Conservation (phyloP, 2,113 vertebrate species). For the Aspidoscelis tigris region DNA sequence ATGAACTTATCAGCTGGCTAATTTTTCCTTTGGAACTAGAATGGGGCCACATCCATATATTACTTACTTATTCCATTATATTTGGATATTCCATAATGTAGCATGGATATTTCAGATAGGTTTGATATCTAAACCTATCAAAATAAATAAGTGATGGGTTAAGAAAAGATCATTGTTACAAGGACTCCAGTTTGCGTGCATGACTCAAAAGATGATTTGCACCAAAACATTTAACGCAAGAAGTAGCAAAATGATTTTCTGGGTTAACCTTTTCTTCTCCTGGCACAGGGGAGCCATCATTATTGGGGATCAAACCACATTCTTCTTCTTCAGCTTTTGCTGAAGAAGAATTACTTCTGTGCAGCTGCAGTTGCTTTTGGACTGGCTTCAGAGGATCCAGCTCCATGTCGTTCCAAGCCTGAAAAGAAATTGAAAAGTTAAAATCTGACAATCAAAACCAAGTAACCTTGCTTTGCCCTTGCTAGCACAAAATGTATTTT, state of each 20-base stretch:
- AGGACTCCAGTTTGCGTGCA: neutral
- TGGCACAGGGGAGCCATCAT: conserved; percentile 29
- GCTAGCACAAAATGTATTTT: neutral
- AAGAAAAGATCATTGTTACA: neutral
- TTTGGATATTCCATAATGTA: too few species aligned
- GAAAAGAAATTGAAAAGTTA: conserved; percentile 35
- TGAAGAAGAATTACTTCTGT: conserved; percentile 67
- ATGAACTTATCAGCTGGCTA: neutral
- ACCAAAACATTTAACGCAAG: neutral
- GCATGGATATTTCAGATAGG: too few species aligned
- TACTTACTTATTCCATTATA: too few species aligned
- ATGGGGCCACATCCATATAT: neutral
- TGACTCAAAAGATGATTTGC: neutral
- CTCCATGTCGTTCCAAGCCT: conserved; percentile 67
- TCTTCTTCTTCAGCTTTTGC: conserved; percentile 50
- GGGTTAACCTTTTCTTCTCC: conserved; percentile 53
- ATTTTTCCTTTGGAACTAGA: neutral
- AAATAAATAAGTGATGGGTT: too few species aligned
- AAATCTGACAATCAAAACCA: neutral
- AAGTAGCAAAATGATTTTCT: neutral
- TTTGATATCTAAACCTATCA: too few species aligned
- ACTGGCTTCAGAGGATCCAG: conserved; percentile 58
- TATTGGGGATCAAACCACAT: conserved; percentile 49
- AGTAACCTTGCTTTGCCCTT: neutral
- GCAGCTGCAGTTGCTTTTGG: conserved; percentile 50